Percentiles rank a stretch among this genome's conserved stretches.
Conservation (phyloP, 2,113 vertebrate species). For the Phoenicopterus ruber region DNA sequence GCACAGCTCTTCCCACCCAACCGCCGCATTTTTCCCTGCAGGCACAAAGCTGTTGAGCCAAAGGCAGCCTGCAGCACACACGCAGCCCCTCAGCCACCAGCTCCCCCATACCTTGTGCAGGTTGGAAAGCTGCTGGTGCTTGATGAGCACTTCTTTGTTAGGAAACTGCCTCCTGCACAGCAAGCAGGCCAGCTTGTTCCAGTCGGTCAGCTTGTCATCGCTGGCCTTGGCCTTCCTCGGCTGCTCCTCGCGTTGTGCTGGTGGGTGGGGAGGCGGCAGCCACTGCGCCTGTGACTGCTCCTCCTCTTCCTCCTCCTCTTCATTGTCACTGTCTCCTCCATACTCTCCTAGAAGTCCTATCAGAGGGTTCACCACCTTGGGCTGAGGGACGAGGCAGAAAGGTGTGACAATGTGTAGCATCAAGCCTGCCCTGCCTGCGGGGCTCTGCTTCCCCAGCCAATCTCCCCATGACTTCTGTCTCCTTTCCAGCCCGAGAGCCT, state of each 20-base stretch:
- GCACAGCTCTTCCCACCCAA: background rate
- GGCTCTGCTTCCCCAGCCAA: background rate
- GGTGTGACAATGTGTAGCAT: background rate
- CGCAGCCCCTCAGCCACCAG: background rate
- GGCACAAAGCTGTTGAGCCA: background rate
- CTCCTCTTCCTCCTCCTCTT: constrained; percentile 91
- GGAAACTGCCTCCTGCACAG: constrained; percentile 95
- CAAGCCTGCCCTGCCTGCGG: accelerated
- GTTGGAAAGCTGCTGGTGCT: constrained; percentile 96
- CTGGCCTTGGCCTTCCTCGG: constrained; percentile 73
- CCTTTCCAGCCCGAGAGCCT: background rate
- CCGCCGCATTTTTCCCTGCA: background rate
- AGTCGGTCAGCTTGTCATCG: constrained; percentile 92
- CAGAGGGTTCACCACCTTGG: constrained; percentile 90
- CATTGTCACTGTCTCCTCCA: constrained; percentile 92
- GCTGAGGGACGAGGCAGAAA: constrained; percentile 69
- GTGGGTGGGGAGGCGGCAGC: constrained; percentile 36
- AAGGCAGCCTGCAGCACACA: background rate
- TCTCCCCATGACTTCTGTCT: background rate
- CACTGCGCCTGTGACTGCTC: constrained; percentile 70
- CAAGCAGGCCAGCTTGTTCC: constrained; percentile 96
- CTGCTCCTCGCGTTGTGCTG: constrained; percentile 55
- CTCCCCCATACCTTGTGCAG: constrained; percentile 86
- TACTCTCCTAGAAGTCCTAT: constrained; percentile 93
- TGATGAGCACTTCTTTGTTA: constrained; percentile 91